Evolutionary conservation across 1,140 invertebrate genomes (phyloP).

Genomic region (Phortica variegata): DNA sequence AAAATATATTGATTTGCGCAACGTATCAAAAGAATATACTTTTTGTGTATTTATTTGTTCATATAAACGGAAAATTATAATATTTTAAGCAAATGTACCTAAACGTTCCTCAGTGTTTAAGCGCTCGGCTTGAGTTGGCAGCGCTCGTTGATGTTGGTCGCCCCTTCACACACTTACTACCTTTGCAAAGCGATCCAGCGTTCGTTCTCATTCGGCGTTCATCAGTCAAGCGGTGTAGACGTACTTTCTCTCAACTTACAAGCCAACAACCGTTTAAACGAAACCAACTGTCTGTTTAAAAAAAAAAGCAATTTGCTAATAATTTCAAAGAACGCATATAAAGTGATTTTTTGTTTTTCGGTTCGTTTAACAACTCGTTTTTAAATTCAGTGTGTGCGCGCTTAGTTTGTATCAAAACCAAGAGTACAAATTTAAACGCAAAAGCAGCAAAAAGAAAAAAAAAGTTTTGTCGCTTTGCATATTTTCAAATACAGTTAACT

Average conservation of each 20-base stretch:
- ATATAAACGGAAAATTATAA: no score
- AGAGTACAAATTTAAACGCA: conserved; percentile 5
- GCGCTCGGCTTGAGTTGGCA: no score
- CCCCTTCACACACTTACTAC: no score
- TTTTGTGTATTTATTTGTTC: no score
- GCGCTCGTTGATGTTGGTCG: no score
- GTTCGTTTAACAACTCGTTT: conserved; percentile 22
- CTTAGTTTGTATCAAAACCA: neutral
- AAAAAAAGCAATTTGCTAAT: conserved; percentile 33
- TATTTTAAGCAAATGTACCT: no score
- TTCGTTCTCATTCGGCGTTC: conserved; percentile 50
- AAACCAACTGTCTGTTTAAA: conserved; percentile 25
- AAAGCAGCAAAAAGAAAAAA: conserved; percentile 8
- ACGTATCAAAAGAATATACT: no score
- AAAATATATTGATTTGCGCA: no score
- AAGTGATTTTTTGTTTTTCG: conserved; percentile 16
- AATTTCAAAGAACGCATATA: conserved; percentile 34
- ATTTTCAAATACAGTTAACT: conserved; percentile 29
- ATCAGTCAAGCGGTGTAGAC: conserved; percentile 45
- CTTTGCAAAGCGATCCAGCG: conserved; percentile 5
- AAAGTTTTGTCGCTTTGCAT: conserved; percentile 39
- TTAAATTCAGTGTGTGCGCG: conserved; percentile 14
- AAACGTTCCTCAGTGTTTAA: no score
- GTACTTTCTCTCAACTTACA: conserved; percentile 27
- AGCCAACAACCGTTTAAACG: conserved; percentile 31